Base-by-base conservation (phyloP, 2,113 vertebrate species). In the rat (Rattus norvegicus) region DNA sequence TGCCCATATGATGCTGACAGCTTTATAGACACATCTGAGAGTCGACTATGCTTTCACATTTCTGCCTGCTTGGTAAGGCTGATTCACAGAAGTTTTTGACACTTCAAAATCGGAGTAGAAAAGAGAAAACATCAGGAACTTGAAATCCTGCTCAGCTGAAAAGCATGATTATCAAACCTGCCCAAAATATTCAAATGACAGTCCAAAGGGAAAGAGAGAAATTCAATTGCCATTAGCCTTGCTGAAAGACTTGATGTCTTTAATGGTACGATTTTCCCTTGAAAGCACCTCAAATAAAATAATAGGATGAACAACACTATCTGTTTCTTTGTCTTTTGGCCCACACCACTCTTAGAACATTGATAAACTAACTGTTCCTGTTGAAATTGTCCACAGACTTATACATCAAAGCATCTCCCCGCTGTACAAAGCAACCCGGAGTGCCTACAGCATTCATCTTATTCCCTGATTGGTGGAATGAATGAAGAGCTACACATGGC, bases 131-230 rank as follows among this genome's bases (percentile, higher is more conserved):
- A 91, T 2, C 0, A 1, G 90, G 47, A 94, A 92, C 88, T 91
- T 67, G 92, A 96, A 96, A 67, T 95, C 75, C 16, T 97, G 61
- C 0, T 79, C 95, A 96, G 95, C 95, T 96, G 33, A 91, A 90
- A 98, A 98, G 97, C 94, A 95, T 16, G 75, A 98, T 96, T 96
- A 93, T 98, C 97, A 97, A 97, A 96, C 90, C 83, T 93, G 22
- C 39, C 72, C 95, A 97, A 97, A 98, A 97, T 96, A 98, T 87
- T 88, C 90, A 96, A 97, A 95, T 88, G 94, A 96, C 95, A 97
- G 6, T 69, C 85, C 88, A 95, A 97, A 98, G 97, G 83, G 77
- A 49, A 95, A 94, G 88, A 22, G 81, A n/a, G 93, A 93, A 97
- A 96, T 97, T 96, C 96, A 91, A 61, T 95, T 90, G 95, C 97